Percentiles rank a stretch among this genome's conserved stretches.
These are phyloP conservation scores for Ceratina calcarata DNA, from an alignment of 1,140 invertebrate species.

Conservation along the genomic window DNA sequence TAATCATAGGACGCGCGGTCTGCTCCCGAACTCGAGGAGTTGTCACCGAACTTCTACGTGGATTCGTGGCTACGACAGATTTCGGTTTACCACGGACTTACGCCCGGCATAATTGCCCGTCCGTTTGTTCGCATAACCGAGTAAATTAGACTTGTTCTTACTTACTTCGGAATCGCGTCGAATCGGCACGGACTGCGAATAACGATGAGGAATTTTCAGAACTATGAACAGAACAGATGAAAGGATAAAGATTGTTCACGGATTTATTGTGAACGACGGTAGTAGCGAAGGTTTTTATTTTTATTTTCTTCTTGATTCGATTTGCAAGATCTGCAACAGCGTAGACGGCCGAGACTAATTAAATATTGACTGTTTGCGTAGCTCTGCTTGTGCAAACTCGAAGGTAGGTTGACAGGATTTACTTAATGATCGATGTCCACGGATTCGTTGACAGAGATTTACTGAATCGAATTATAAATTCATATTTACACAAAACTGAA, in stretches of 20 bases:
- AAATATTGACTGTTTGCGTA: background rate
- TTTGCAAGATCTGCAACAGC: background rate
- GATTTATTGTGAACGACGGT: background rate
- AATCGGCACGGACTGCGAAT: no score
- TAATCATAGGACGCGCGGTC: slow-evolving; percentile 48
- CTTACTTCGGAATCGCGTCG: no score
- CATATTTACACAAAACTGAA: no score
- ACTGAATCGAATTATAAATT: background rate
- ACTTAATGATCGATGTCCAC: background rate
- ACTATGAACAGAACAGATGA: no score
- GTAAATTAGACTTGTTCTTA: slow-evolving; percentile 24
- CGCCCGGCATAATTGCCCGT: slow-evolving; percentile 51
- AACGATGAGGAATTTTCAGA: no score
- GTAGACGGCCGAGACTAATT: background rate
- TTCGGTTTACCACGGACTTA: slow-evolving; percentile 61
- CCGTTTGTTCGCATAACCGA: background rate
- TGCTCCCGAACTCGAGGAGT: slow-evolving; percentile 27
- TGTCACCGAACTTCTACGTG: slow-evolving; percentile 40
- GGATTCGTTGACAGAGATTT: background rate
- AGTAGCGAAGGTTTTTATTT: background rate
- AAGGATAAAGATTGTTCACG: no score
- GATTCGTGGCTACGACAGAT: slow-evolving; percentile 50
- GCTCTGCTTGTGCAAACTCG: background rate
- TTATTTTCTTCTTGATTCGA: background rate
- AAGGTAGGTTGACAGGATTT: background rate